Percentiles rank a stretch among this genome's conserved stretches.
phyloP scores from a whole-genome alignment of 2,113 vertebrate genomes.

The Melozone crissalis region DNA sequence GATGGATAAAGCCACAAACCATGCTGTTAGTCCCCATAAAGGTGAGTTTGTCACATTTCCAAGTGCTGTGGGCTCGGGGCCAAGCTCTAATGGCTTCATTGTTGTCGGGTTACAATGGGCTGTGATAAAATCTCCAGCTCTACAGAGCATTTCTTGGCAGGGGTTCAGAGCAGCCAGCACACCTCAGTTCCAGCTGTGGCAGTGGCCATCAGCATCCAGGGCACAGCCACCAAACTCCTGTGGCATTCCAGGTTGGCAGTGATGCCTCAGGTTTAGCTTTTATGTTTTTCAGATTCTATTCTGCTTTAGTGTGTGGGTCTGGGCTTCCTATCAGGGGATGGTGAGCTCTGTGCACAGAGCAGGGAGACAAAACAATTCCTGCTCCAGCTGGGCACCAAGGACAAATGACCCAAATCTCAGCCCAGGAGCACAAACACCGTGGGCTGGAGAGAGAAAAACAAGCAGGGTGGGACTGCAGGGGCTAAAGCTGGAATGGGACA shows the following conservation, averaged over 20 bases:
- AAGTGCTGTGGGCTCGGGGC: not conserved
- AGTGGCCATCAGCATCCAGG: rapidly evolving
- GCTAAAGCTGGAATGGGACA: too few relatives aligned
- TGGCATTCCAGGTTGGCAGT: not conserved
- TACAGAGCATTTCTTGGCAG: not conserved
- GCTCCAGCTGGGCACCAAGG: too few relatives aligned
- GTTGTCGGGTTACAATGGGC: not conserved
- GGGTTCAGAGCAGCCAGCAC: not conserved
- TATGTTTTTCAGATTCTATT: not conserved
- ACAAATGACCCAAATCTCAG: too few relatives aligned
- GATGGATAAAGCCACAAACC: not conserved
- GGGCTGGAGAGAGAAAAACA: too few relatives aligned
- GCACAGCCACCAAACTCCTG: not conserved
- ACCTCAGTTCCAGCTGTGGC: rapidly evolving
- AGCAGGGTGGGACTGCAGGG: too few relatives aligned
- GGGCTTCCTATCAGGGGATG: not conserved
- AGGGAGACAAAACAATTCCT: too few relatives aligned
- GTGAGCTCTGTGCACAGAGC: not conserved
- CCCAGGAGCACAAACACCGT: too few relatives aligned
- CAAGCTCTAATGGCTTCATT: not conserved
- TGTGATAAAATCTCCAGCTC: not conserved
- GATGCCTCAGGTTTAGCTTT: not conserved
- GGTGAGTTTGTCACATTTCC: not conserved
- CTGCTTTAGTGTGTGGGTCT: not conserved
- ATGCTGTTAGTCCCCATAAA: not conserved